Evolutionary conservation across 2,888 invertebrate species (phyloP).

Genomic region (Drosophila incognita): DNA sequence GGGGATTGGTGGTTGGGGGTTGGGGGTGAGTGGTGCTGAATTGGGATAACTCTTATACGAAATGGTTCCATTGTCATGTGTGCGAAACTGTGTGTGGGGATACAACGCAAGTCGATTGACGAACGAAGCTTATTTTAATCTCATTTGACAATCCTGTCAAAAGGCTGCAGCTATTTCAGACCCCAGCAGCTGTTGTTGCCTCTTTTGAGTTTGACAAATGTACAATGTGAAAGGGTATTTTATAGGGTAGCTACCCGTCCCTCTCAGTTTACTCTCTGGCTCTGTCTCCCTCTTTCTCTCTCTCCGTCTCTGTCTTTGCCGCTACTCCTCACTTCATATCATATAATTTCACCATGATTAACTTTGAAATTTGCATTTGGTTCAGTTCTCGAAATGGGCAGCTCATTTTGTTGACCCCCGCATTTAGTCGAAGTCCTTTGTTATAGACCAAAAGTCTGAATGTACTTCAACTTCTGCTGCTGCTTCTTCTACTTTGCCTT

Average conservation of each 20-base stretch:
- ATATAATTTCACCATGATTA: conserved; percentile 77
- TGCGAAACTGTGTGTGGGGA: conserved; percentile 36
- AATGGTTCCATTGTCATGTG: conserved; percentile 57
- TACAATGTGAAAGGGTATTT: conserved; percentile 53
- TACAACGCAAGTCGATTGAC: conserved; percentile 77
- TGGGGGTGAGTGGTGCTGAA: not conserved
- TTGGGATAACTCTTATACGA: conserved; percentile 22
- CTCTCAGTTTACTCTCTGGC: not conserved
- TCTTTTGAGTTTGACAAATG: conserved; percentile 72
- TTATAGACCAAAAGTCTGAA: conserved; percentile 1
- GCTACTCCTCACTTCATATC: conserved; percentile 2
- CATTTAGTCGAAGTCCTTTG: conserved; percentile 43
- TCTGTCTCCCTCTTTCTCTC: not conserved
- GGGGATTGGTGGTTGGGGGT: not conserved
- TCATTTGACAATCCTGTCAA: conserved; percentile 75
- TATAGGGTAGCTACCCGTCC: not conserved
- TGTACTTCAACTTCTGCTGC: conserved; percentile 4
- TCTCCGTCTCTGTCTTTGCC: not conserved
- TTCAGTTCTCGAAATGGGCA: conserved; percentile 25
- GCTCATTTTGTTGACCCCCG: conserved; percentile 70
- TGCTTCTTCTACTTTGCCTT: conserved; percentile 12
- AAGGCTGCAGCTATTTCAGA: conserved; percentile 58
- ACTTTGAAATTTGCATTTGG: conserved; percentile 75
- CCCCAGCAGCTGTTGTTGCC: conserved; percentile 70
- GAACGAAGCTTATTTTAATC: conserved; percentile 81